Base-by-base conservation (phyloP, 1,140 invertebrate species). In the Drosophila grimshawi region DNA sequence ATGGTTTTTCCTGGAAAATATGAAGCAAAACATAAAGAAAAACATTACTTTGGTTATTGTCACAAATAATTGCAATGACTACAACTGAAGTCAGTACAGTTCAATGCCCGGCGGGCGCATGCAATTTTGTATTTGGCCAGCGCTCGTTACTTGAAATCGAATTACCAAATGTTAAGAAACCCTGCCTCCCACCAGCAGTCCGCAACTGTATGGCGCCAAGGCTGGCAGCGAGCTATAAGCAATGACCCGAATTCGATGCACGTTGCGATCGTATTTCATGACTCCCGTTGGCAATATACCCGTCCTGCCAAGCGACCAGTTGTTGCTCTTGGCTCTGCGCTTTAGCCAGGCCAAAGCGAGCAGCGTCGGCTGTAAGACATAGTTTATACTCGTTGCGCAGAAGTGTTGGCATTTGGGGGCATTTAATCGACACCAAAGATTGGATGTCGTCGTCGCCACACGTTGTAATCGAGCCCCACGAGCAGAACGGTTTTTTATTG, bases 201-300 rank as follows among this genome's bases (percentile, higher is more conserved):
- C 37, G 51, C 63, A 27, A 37, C 55, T 8, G 5, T 39, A 3
- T n/a, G 51, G 52, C 69, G 61, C 62, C 59, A 55, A 65, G 59
- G 33, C 46, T 70, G 33, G 29, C 56, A 48, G 43, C 62, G 29
- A 27, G 29, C 19, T 60, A 35, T 68, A 79, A 73, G 45, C 51
- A 82, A 80, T 86, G 82, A 88, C 82, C 83, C 82, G 82, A 86
- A 86, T 86, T 86, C 82, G 64, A 80, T 88, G 83, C 82, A 86
- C 83, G 83, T 86, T 75, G 65, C 57, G 72, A 73, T 88, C 72
- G 74, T 83, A 76, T 88, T 88, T 82, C 77, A 39, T 70, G 49
- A 37, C 41, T 37, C 43, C 63, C 56, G 19, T 49, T 11, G 53
- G 19, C 39, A 29, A 29, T 61, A 43, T 61, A 37, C 37, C 60